A percentile compares a stretch with the other conserved stretches of the same genome.
Conservation (phyloP, 2,888 invertebrate genomes). For the Celastrina argiolus region DNA sequence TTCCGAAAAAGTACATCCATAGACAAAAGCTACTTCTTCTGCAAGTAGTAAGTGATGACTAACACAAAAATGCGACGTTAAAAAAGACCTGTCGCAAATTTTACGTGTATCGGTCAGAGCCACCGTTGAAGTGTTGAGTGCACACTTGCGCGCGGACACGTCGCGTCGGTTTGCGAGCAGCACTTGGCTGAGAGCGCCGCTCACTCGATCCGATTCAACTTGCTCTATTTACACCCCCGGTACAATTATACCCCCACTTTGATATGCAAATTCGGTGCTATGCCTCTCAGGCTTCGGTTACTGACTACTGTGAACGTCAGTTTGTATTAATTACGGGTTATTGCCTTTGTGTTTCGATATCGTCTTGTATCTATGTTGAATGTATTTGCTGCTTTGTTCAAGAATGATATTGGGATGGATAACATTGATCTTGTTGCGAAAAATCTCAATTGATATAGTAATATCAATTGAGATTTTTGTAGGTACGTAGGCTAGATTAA, state of each 20-base stretch:
- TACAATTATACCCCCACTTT: constrained; percentile 74
- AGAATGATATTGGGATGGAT: too few relatives aligned
- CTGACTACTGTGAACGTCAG: constrained; percentile 49
- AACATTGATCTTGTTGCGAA: too few relatives aligned
- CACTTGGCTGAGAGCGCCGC: constrained; percentile 53
- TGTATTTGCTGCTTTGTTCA: background rate
- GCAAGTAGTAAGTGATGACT: too few relatives aligned
- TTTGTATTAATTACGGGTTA: constrained; percentile 41
- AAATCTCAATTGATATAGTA: too few relatives aligned
- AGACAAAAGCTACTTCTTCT: too few relatives aligned
- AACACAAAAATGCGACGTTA: too few relatives aligned
- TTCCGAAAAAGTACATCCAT: too few relatives aligned
- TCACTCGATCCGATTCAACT: constrained; percentile 73
- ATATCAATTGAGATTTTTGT: too few relatives aligned
- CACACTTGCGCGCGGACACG: constrained; percentile 23
- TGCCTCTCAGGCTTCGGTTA: constrained; percentile 55
- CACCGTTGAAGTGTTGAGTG: background rate
- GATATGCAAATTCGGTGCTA: constrained; percentile 73
- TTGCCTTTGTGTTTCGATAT: background rate
- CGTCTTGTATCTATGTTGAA: background rate
- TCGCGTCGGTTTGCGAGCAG: constrained; percentile 42
- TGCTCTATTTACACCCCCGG: constrained; percentile 70
- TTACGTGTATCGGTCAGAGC: background rate
- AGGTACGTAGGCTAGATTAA: too few relatives aligned
- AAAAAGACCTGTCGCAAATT: background rate